Evolutionary conservation across 2,888 invertebrate genomes (phyloP), one percentile per base, ranked within the genome.

Genomic region (Drosophila mulleri): DNA sequence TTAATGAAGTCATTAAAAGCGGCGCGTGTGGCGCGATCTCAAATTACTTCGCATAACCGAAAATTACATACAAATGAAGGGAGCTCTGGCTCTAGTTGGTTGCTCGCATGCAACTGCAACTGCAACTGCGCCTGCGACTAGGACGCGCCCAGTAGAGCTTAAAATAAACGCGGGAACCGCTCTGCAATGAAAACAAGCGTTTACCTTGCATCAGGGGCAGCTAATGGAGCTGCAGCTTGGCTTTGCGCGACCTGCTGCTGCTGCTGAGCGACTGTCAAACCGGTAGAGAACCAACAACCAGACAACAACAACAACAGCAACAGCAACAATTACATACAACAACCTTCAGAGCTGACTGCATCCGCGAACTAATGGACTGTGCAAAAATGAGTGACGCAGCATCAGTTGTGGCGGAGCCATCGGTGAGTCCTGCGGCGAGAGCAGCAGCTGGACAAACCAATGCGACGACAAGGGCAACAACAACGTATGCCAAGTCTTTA

Each of bases 1-100:
- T 90, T 90, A 91, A 91, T 91, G 90, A 91, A 91, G 91, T 91
- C 91, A 91, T 91, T 91, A 91, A 91, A 91, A 88, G 86, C 90
- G 87, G 91, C 91, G 91, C 91, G 91, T 91, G 91, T 91, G 91
- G 91, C 90, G 90, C 87, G 90, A 90, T 90, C 85, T 90, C 85
- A 91, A 89, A 90, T 90, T 91, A 89, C 87, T 89, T 88, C 80
- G 90, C 90, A 90, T 89, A 90, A 89, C 91, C 89, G 85, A 90
- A 91, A 91, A 91, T 90, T 91, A 90, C 82, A 86, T 75, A 80
- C 75, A 78, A 80, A 70, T 68, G 71, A 67, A 75, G 62, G 71
- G 66, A 48, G 59, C 60, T 52, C 57, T 47, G 50, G 50, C 50
- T 32, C 44, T 8, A 62, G 56, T 45, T 58, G 57, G 54, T 23